Evolutionary conservation across 2,888 invertebrate genomes (phyloP).

Genomic region (Sesia apiformis): DNA sequence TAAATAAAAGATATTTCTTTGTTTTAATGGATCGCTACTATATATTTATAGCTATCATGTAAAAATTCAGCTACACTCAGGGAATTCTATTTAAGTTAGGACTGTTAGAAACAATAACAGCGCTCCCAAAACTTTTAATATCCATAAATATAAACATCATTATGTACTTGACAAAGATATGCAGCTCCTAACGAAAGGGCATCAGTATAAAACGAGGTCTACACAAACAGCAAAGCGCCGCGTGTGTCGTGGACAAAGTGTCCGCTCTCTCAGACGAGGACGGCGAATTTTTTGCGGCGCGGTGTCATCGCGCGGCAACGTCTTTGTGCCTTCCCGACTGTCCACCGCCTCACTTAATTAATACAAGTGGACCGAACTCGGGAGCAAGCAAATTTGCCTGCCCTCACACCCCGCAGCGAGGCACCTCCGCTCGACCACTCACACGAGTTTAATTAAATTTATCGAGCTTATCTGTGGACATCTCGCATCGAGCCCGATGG

Average conservation of each 20-base stretch:
- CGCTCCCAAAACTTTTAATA: no score
- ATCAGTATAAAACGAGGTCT: not conserved
- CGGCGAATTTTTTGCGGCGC: slow-evolving; percentile 20
- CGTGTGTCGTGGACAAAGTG: slow-evolving; percentile 2
- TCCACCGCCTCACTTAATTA: slow-evolving; percentile 47
- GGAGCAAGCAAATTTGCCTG: slow-evolving; percentile 57
- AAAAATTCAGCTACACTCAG: no score
- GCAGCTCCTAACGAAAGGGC: no score
- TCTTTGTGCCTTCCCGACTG: slow-evolving; percentile 5
- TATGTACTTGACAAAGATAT: no score
- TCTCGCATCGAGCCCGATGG: slow-evolving; percentile 45
- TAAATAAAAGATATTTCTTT: no score
- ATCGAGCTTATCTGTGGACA: slow-evolving; percentile 60
- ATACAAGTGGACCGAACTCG: slow-evolving; percentile 36
- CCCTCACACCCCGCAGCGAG: slow-evolving; percentile 11
- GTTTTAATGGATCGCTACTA: no score
- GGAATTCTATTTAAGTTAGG: no score
- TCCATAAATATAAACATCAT: no score
- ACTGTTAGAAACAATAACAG: no score
- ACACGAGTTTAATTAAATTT: slow-evolving; percentile 66
- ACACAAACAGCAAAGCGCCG: not conserved
- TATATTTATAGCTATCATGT: no score
- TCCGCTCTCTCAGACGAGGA: slow-evolving; percentile 6
- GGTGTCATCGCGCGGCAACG: slow-evolving; percentile 1
- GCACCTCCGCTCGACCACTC: slow-evolving; percentile 18